Base-by-base conservation (phyloP, 2,113 vertebrate genomes). In the Fregata magnificens region DNA sequence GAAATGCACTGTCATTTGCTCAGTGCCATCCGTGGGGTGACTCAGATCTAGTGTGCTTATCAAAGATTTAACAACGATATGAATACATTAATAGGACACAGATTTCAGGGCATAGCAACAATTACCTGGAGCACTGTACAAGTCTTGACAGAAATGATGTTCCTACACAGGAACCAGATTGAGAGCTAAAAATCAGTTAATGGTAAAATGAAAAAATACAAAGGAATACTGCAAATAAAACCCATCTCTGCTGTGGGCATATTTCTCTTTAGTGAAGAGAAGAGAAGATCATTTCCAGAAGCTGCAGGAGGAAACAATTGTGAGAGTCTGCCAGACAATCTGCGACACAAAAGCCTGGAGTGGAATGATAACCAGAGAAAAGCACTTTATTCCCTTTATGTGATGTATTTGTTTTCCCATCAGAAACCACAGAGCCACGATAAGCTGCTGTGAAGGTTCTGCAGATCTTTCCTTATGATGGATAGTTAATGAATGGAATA, bases 211-310 rank as follows among this genome's bases (percentile, higher is more conserved):
- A 76, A 93, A 91, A 95, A 96, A 72, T 56, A 95, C 38, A 90
- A 94, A 90, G 47, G 70, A 91, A 85, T 62, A 63, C 47, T 5
- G 10, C 56, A 91, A 96, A 88, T 47, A 96, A 97, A 96, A 69
- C 8, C 62, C 52, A 87, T 95, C 76, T 96, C 77, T 96, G 84
- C 83, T 95, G 70, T 79, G 26, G 78, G 79, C 74, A 84, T 88
- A 77, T 94, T 96, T 95, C 38, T 94, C 78, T 85, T 62, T 82
- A 95, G 89, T n/a, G 91, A 88, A 97, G 67, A 88, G 19, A 90
- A 82, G 77, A 88, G 44, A 61, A 85, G 91, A 94, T 95, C 77
- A 56, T 97, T 98, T 97, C 94, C 93, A 97, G 90, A 96, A 96
- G 70, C 86, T 94, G 73, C 95, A 95, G 93, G 85, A 96, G 53